Base-by-base conservation (phyloP, 2,113 vertebrate species). In the Chelonoidis abingdonii region DNA sequence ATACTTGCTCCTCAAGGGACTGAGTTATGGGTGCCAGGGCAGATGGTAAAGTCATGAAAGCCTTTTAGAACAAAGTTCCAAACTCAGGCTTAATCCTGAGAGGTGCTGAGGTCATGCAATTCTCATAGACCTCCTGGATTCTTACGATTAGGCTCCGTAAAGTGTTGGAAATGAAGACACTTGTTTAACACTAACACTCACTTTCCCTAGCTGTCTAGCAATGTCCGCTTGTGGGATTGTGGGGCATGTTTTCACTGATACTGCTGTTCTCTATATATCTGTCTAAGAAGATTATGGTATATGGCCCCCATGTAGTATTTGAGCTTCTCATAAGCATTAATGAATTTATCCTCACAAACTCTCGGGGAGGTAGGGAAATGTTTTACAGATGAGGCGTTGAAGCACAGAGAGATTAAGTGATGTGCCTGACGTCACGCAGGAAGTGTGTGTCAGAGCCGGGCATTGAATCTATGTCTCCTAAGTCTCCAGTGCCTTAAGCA, bases 331-430 rank as follows among this genome's bases (percentile, higher is more conserved):
- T 76, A 24, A 3, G 22, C 14, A n/a, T 87, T 88, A 89, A 89
- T 82, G 87, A 90, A 76, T 22, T 24, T 83, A 93, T 4, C 3
- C 14, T 47, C 84, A 44, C 35, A 96, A 91, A 84, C 82, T 10
- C 3, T 84, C 13, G 49, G 52, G 87, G 31, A 24, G 27, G 11
- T 27, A 84, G 78, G 56, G 72, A 27, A 78, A 41, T 47, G 59
- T 78, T 94, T 94, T 93, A 82, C 84, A 84, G 87, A 87, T 84
- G 82, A 56, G 27, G 75, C 86, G 89, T 53, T 83, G 72, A 93
- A 92, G 72, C 62, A 89, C 41, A 57, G 25, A 47, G 38, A 57
- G 13, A 29, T 54, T 27, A 80, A 93, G 72, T 91, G 38, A 7
- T 90, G 94, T 95, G 44, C 92, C 80, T 82, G 85, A 89, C 59